A percentile compares a stretch with the other conserved stretches of the same genome.
Evolutionary conservation across 2,113 vertebrate species (phyloP).

Genomic region (Mustelus asterias): DNA sequence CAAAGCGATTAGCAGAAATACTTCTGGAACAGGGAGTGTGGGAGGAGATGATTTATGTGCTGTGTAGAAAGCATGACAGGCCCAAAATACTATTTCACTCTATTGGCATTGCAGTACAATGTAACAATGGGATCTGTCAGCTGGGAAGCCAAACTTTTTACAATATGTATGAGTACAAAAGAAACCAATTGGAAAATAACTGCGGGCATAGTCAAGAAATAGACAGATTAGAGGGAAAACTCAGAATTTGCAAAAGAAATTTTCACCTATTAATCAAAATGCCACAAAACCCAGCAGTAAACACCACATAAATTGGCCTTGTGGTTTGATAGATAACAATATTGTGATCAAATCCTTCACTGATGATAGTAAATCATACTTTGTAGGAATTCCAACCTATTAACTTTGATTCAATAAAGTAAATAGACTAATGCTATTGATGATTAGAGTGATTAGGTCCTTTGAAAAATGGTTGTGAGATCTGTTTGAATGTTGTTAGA

Average conservation of each 20-base stretch:
- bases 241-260: neutral
- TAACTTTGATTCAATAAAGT: neutral
- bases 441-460: neutral
- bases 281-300: neutral
- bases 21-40: neutral
- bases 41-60: neutral
- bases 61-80: neutral
- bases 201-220: neutral
- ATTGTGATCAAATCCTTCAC: neutral
- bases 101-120: neutral
- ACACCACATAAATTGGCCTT: neutral
- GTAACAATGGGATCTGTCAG: neutral
- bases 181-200: neutral
- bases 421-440: neutral
- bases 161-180: neutral
- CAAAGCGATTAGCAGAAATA: neutral
- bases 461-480: neutral
- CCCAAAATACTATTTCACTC: neutral
- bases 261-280: neutral
- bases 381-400: neutral
- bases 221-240: neutral
- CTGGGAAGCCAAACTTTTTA: neutral
- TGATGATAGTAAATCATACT: neutral
- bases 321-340: neutral
- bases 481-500: neutral